phyloP scores from a whole-genome alignment of 2,113 vertebrate genomes.

The Rhinopomastus cyanomelas region DNA sequence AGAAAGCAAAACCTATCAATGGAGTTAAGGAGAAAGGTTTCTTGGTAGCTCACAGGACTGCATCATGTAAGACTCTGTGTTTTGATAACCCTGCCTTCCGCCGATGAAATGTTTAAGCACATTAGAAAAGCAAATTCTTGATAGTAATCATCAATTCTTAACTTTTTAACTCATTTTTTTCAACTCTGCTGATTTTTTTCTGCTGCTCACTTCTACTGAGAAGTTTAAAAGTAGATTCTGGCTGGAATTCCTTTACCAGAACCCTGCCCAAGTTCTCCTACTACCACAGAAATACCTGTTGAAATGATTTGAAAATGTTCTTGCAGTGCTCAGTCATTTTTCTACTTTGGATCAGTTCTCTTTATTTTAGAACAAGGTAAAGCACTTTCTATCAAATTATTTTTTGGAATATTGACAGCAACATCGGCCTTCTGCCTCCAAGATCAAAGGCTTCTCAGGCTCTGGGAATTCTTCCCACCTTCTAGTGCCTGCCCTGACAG shows the following conservation, averaged over 20 bases:
- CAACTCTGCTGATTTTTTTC: not conserved
- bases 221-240: not conserved
- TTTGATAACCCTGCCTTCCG: not conserved
- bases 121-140: not conserved
- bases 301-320: not conserved
- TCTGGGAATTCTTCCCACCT: not conserved
- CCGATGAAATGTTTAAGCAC: not conserved
- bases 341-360: not conserved
- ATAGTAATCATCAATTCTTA: not conserved
- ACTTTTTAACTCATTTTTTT: not conserved
- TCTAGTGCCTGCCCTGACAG: not conserved
- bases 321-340: not conserved
- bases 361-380: not conserved
- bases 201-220: not conserved
- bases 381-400: not conserved
- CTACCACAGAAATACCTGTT: not conserved
- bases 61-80: not conserved
- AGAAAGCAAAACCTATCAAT: not conserved
- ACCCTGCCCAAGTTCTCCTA: not conserved
- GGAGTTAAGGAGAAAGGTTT: not conserved
- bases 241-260: not conserved
- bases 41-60: not conserved
- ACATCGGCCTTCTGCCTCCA: not conserved
- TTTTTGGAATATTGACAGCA: not conserved
- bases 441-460: not conserved